These are phyloP conservation scores for Nyctereutes procyonoides DNA, from an alignment of 2,113 vertebrate genomes.

Conservation along the genomic window DNA sequence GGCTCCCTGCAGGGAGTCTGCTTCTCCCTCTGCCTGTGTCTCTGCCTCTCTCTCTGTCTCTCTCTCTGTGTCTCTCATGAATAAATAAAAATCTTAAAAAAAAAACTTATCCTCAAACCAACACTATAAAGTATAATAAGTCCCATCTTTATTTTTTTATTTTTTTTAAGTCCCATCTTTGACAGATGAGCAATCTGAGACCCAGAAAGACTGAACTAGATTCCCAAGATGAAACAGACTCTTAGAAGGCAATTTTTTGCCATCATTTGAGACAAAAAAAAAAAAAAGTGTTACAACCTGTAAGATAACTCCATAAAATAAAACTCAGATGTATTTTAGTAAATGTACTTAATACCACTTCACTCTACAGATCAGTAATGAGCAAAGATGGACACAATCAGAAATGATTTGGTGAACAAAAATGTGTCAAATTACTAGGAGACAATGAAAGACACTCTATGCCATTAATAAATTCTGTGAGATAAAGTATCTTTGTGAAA, in stretches of 20 bases:
- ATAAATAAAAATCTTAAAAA: no score
- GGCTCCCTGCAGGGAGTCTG: no score
- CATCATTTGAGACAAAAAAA: background rate
- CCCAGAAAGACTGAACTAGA: background rate
- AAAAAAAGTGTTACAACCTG: background rate
- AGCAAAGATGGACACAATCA: background rate
- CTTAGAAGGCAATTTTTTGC: background rate
- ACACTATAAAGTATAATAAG: background rate
- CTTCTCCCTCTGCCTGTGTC: no score
- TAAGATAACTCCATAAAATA: conserved; percentile 21
- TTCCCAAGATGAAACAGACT: background rate
- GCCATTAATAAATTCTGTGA: background rate
- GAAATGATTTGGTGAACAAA: conserved; percentile 25
- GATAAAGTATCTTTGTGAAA: conserved; percentile 3
- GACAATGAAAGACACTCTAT: background rate
- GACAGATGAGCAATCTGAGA: background rate
- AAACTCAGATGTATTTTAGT: background rate
- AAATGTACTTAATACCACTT: background rate
- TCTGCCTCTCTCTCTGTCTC: no score
- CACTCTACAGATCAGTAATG: background rate
- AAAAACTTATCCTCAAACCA: background rate
- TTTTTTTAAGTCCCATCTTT: background rate
- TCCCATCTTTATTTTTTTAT: background rate
- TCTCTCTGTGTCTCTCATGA: no score
- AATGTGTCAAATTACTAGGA: background rate